phyloP scores from a whole-genome alignment of 2,888 invertebrate genomes.

The Drosophila ochracea region DNA sequence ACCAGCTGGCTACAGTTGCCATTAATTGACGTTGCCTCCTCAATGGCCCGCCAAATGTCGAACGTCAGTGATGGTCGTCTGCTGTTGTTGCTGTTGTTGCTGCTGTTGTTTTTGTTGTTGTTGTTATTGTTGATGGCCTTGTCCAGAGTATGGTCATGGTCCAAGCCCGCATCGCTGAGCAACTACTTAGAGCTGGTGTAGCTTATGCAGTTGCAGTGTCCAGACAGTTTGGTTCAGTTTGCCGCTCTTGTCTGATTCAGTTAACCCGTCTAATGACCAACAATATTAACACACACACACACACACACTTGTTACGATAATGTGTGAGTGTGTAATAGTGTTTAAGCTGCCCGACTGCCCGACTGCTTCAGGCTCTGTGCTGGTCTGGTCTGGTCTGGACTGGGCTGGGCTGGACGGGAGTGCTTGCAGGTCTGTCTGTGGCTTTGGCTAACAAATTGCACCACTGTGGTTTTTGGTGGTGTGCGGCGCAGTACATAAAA shows the following conservation, averaged over 20 bases:
- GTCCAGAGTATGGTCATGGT: constrained; percentile 1
- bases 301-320: not conserved
- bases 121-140: constrained; percentile 1
- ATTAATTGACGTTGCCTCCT: constrained; percentile 47
- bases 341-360: constrained; percentile 17
- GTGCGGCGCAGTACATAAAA: constrained; percentile 50
- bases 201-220: constrained; percentile 1
- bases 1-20: constrained; percentile 12
- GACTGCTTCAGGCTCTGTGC: constrained; percentile 11
- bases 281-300: constrained; percentile 42
- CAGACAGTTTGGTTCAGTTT: constrained; percentile 6
- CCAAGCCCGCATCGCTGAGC: constrained; percentile 1
- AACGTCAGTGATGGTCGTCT: constrained; percentile 23
- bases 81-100: not conserved
- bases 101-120: not conserved
- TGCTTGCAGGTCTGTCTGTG: constrained; percentile 33
- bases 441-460: constrained; percentile 62
- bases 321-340: not conserved
- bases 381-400: not conserved
- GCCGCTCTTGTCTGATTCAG: constrained; percentile 36
- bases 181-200: constrained; percentile 12
- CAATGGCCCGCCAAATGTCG: constrained; percentile 43
- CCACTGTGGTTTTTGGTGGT: constrained; percentile 54
- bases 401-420: not conserved
- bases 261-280: constrained; percentile 35